Conservation (phyloP, 2,797 vertebrate genomes). For the Catostomus latipinnis region DNA sequence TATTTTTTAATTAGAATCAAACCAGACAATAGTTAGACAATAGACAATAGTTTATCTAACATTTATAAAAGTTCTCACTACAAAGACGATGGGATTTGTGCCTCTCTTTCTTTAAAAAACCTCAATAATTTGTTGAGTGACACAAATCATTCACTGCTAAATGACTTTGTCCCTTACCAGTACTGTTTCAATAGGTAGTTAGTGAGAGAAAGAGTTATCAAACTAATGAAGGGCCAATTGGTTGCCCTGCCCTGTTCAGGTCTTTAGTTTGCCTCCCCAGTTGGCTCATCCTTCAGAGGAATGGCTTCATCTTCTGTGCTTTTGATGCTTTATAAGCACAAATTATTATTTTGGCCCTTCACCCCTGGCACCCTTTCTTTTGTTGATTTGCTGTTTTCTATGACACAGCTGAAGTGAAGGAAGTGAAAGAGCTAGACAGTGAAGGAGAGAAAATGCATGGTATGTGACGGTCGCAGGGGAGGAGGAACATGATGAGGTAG, state of each 20-base stretch:
- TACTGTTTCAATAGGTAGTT: too few relatives aligned
- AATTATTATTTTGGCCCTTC: not conserved
- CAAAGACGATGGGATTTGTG: too few relatives aligned
- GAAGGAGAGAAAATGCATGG: conserved; percentile 25
- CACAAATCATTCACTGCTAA: not conserved
- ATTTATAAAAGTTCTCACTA: too few relatives aligned
- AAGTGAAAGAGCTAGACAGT: conserved; percentile 23
- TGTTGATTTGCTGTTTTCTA: conserved; percentile 24
- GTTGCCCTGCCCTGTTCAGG: not conserved
- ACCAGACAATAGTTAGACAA: too few relatives aligned
- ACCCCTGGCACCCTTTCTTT: conserved; percentile 1
- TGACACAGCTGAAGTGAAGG: not conserved
- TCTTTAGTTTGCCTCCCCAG: conserved; percentile 7
- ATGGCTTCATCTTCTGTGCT: too few relatives aligned
- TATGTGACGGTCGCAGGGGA: conserved; percentile 46
- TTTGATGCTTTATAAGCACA: not conserved
- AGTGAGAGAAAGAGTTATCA: not conserved
- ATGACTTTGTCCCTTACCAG: not conserved
- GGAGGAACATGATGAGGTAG: conserved; percentile 35
- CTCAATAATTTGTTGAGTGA: not conserved
- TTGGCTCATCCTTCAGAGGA: not conserved
- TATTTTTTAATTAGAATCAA: too few relatives aligned
- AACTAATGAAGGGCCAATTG: conserved; percentile 33
- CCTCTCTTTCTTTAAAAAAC: too few relatives aligned
- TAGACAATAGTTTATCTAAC: too few relatives aligned